Evolutionary conservation across 2,888 invertebrate species (phyloP), one percentile per base, ranked within the genome.

Genomic region (Athripsodes cinereus): DNA sequence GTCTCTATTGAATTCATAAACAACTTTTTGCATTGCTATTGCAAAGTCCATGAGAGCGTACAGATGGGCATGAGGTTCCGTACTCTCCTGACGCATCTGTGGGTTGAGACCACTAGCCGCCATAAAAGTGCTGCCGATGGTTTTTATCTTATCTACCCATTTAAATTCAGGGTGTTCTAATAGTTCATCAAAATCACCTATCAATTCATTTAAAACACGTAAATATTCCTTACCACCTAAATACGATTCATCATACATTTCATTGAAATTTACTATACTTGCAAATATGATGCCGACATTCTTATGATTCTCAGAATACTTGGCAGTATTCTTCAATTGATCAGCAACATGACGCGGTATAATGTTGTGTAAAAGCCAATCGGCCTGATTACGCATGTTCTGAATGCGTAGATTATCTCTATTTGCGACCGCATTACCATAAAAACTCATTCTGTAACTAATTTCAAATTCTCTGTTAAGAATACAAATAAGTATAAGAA

Each of bases 181-280:
- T 52, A 97, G 75, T 68, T 96, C 96, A 70, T 98, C 97, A 68
- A 97, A 96, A 73, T 98, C 97, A 0, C 91, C 94, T 62, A 96
- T 94, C 54, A 98, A 77, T 71, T 98, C 97, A 74, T 98, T 98
- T 52, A 98, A 81, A 10, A 98, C 96, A 16, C 97, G 81, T 64
- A 98, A 75, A 72, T 92, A 97, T 74, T 98, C 97, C 68, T 92
- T 90, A 2, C 97, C 97, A 16, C 94, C 95, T 66, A 93, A 81
- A 74, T 93, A 98, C 52, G 93, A 92, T 71, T 98, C 97, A 70
- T 98, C 97, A 71, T 98, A 98, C 83, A 98, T 90, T 74, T 97
- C 96, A 69, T 94, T 94, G 72, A 97, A 98, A 73, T 98, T 98
- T 1, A 95, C 90, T 66, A 98, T 94, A 67, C 92, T 93, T 6